Percentiles rank a stretch among this genome's conserved stretches.
Conservation (phyloP, 2,888 invertebrate genomes). For the Petrophora chlorosata region DNA sequence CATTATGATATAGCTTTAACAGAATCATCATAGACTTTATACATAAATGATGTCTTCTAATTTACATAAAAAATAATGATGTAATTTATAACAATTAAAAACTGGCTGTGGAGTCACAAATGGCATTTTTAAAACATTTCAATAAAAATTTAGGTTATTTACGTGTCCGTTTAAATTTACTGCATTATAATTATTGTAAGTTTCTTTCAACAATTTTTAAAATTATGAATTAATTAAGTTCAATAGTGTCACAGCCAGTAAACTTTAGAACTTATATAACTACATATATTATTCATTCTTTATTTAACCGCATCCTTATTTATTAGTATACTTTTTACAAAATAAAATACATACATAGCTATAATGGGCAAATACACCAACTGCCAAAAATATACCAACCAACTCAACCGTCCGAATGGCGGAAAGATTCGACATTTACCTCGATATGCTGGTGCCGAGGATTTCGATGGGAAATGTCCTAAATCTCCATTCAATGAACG, state of each 20-base stretch:
- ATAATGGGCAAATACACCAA: slow-evolving; percentile 9
- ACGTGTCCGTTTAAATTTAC: background rate
- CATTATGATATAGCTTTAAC: slow-evolving; percentile 55
- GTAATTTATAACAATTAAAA: slow-evolving; percentile 46
- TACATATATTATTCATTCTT: slow-evolving; percentile 36
- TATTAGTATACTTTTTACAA: slow-evolving; percentile 69
- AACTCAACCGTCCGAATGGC: background rate
- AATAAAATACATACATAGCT: slow-evolving; percentile 31
- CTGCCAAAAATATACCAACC: background rate
- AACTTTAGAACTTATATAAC: slow-evolving; percentile 58
- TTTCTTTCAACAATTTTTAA: slow-evolving; percentile 13
- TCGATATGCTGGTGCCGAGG: no score
- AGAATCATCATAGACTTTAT: slow-evolving; percentile 55
- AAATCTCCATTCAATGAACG: no score
- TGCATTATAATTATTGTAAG: slow-evolving; percentile 5
- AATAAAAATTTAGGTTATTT: no score
- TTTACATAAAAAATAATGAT: slow-evolving; percentile 56
- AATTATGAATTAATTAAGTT: no score
- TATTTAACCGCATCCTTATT: slow-evolving; percentile 53
- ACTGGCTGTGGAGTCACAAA: slow-evolving; percentile 36
- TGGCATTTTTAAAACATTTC: background rate
- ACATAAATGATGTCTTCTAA: slow-evolving; percentile 60
- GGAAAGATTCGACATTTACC: no score
- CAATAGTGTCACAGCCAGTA: slow-evolving; percentile 43
- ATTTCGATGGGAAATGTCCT: no score